Conservation (phyloP, 1,140 invertebrate species). For the Drosophila pachea region DNA sequence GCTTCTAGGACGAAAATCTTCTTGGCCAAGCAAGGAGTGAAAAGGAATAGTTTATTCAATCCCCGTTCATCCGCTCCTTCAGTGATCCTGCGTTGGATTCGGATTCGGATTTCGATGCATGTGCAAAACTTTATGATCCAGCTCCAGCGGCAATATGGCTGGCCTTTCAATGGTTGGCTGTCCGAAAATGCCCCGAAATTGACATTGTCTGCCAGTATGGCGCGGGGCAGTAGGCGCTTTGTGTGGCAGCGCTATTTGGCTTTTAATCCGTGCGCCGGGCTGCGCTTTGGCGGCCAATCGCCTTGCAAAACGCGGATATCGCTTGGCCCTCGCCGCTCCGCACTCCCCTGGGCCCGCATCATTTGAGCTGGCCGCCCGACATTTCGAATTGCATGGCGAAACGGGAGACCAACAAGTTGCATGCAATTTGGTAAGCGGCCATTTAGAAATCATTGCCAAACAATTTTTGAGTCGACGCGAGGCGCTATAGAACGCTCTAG, state of each 20-base stretch:
- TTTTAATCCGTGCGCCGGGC: slow-evolving; percentile 37
- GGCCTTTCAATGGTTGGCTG: neutral
- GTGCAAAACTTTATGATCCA: slow-evolving; percentile 12
- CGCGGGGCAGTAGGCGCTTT: slow-evolving; percentile 1
- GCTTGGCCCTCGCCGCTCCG: neutral
- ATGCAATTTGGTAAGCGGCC: slow-evolving; percentile 42
- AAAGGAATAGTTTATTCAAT: too few species aligned
- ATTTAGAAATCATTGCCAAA: slow-evolving; percentile 60
- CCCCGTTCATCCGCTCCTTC: too few species aligned
- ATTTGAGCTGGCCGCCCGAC: slow-evolving; percentile 16
- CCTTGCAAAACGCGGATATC: slow-evolving; percentile 9
- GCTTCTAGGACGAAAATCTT: too few species aligned
- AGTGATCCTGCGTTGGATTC: too few species aligned
- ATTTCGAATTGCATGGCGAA: slow-evolving; percentile 29
- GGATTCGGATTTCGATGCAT: too few species aligned
- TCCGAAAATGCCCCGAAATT: slow-evolving; percentile 32
- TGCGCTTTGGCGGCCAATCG: slow-evolving; percentile 41
- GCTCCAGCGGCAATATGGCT: neutral
- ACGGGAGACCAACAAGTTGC: slow-evolving; percentile 64
- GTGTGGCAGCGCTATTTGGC: slow-evolving; percentile 28
- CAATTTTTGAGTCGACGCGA: slow-evolving; percentile 48
- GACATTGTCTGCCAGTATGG: slow-evolving; percentile 30
- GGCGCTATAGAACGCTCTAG: slow-evolving; percentile 4
- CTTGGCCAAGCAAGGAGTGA: neutral
- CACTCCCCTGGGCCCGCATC: neutral